phyloP scores from a whole-genome alignment of 2,888 invertebrate species.

The Drosophila testacea region DNA sequence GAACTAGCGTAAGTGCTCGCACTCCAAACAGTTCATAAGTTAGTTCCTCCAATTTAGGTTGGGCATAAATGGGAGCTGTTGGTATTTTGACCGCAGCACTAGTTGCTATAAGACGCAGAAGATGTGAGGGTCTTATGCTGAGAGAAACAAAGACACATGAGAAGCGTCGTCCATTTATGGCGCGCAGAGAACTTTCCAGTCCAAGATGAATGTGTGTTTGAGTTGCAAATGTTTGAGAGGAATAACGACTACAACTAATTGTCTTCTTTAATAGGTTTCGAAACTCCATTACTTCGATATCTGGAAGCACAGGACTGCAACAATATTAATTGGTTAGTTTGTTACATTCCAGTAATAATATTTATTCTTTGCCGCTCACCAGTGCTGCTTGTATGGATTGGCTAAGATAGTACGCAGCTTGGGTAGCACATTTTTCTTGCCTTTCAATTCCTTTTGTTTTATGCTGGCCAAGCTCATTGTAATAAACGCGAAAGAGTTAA shows the following conservation, averaged over 20 bases:
- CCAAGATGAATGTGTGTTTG: constrained; percentile 66
- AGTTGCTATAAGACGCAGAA: constrained; percentile 70
- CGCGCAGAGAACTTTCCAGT: constrained; percentile 73
- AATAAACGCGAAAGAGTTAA: neutral
- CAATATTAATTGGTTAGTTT: neutral
- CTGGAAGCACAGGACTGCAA: constrained; percentile 67
- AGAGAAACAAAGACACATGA: constrained; percentile 76
- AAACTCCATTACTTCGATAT: constrained; percentile 59
- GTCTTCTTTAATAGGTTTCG: constrained; percentile 46
- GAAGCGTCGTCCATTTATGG: constrained; percentile 66
- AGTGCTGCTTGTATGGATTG: constrained; percentile 70
- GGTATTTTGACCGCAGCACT: constrained; percentile 65
- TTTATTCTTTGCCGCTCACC: constrained; percentile 40
- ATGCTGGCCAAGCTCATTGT: constrained; percentile 69
- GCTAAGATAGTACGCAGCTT: constrained; percentile 78
- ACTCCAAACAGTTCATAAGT: constrained; percentile 73
- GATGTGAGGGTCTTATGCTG: constrained; percentile 71
- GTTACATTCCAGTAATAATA: neutral
- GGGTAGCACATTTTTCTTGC: constrained; percentile 74
- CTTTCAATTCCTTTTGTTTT: constrained; percentile 72
- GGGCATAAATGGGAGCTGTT: constrained; percentile 72
- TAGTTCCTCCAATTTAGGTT: constrained; percentile 73
- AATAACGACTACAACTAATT: constrained; percentile 28
- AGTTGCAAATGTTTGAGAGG: constrained; percentile 55
- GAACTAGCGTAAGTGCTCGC: constrained; percentile 58